These are phyloP conservation scores for Ochotona curzoniae DNA, from an alignment of 2,113 vertebrate species.

Conservation along the genomic window DNA sequence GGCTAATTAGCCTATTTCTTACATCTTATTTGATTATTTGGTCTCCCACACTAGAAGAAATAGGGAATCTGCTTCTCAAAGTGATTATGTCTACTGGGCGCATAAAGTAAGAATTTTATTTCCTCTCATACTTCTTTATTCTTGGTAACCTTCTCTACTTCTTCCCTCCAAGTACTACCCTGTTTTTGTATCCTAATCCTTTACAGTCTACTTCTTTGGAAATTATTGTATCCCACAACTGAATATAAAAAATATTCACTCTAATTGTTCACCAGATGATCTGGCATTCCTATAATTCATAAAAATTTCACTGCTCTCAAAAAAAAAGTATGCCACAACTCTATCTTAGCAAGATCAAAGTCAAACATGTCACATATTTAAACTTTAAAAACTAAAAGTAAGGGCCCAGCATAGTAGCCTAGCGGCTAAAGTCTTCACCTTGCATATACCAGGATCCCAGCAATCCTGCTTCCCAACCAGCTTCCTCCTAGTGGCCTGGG, in stretches of 20 bases:
- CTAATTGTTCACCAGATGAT: neutral
- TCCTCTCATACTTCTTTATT: neutral
- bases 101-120: neutral
- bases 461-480: no score
- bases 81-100: neutral
- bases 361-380: neutral
- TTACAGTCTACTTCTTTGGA: neutral
- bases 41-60: neutral
- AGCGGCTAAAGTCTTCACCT: no score
- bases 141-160: neutral
- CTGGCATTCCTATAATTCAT: neutral
- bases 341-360: neutral
- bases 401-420: neutral
- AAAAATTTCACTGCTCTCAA: constrained; percentile 18
- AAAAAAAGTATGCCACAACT: neutral
- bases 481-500: no score
- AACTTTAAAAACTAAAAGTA: constrained; percentile 12
- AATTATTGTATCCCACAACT: neutral
- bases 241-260: neutral
- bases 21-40: constrained; percentile 26
- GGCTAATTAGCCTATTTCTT: constrained; percentile 9
- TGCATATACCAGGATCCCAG: no score
- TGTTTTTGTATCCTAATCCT: neutral
- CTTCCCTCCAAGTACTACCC: neutral
- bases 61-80: neutral